A percentile compares a stretch with the other conserved stretches of the same genome.
These are phyloP conservation scores for Lepisosteus osseus DNA, from an alignment of 2,113 vertebrate species.

Conservation along the genomic window DNA sequence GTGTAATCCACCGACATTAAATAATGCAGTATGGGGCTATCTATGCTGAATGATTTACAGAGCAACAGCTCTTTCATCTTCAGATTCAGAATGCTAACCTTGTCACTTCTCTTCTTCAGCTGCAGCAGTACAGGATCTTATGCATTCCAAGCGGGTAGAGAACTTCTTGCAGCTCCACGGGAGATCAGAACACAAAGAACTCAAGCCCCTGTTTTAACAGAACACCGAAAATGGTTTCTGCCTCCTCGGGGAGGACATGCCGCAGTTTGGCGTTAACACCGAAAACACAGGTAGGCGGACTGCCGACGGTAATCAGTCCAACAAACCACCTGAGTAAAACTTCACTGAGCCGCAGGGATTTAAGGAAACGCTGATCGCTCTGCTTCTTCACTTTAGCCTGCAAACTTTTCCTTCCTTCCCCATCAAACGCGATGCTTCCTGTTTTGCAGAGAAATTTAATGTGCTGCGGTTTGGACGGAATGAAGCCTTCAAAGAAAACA, in stretches of 20 bases:
- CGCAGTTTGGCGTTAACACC: no score
- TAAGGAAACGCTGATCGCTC: constrained; percentile 41
- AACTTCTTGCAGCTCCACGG: background rate
- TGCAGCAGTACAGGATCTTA: background rate
- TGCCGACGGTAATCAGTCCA: no score
- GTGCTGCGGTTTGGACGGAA: constrained; percentile 43
- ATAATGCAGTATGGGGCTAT: background rate
- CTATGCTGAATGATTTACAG: constrained; percentile 6
- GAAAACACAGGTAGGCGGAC: no score
- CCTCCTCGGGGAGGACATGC: background rate
- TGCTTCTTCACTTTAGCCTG: background rate
- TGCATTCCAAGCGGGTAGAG: background rate
- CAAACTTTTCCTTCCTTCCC: constrained; percentile 29
- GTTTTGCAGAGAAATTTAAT: constrained; percentile 34
- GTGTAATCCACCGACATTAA: constrained; percentile 6
- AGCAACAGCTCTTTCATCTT: constrained; percentile 2
- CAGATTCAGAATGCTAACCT: background rate
- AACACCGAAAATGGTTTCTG: no score
- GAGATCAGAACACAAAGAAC: background rate
- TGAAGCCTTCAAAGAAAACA: constrained; percentile 41
- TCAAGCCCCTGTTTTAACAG: background rate
- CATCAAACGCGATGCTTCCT: constrained; percentile 26
- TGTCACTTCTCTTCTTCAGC: background rate
- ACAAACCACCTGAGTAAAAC: constrained; percentile 7
- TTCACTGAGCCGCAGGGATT: constrained; percentile 31